These are phyloP conservation scores for Parus major DNA, from an alignment of 2,113 vertebrate species.

Conservation along the genomic window DNA sequence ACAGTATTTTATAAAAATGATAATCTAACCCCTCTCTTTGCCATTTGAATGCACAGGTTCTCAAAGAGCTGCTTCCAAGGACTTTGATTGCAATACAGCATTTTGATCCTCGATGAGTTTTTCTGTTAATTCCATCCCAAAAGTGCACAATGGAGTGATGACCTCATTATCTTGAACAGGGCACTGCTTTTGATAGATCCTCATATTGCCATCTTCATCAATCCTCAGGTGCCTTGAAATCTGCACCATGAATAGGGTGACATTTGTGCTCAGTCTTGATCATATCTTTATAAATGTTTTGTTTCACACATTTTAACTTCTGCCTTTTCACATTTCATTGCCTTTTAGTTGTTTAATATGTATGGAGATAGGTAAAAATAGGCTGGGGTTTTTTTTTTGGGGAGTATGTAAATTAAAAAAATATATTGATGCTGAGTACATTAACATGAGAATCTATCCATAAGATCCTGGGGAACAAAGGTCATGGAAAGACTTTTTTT, in stretches of 20 bases:
- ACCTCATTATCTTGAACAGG: not conserved
- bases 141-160: constrained; percentile 10
- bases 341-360: not conserved
- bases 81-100: not conserved
- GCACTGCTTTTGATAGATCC: not conserved
- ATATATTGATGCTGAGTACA: not conserved
- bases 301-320: not conserved
- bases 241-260: not conserved
- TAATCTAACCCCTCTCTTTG: not conserved
- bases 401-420: not conserved
- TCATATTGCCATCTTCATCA: not conserved
- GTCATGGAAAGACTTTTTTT: not conserved
- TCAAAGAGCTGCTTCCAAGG: not conserved
- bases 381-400: not conserved
- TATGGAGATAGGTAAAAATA: not conserved
- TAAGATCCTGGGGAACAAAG: not conserved
- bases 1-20: not conserved
- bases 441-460: not conserved
- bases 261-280: not conserved
- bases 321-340: not conserved
- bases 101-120: not conserved
- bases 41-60: not conserved
- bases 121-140: not conserved
- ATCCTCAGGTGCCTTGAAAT: not conserved
- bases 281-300: not conserved